These are phyloP conservation scores for Trachelus troglodyta DNA, from an alignment of 2,888 invertebrate genomes.

Conservation along the genomic window DNA sequence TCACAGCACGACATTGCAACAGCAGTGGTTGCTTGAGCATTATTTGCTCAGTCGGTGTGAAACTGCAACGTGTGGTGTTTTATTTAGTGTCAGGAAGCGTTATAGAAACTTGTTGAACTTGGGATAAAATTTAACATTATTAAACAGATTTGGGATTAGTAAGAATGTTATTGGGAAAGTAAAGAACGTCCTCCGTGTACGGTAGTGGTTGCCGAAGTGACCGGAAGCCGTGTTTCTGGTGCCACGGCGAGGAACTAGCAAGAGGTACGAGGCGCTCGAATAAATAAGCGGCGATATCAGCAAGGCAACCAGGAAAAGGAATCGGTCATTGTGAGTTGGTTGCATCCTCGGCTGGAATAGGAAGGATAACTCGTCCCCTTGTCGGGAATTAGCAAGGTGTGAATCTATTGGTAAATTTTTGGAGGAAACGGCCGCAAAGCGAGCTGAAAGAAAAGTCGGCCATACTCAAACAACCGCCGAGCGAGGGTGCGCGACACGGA, in stretches of 20 bases:
- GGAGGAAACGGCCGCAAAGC: constrained; percentile 16
- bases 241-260: constrained; percentile 12
- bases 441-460: constrained; percentile 31
- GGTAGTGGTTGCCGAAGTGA: constrained; percentile 3
- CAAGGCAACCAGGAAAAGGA: neutral
- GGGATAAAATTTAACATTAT: neutral
- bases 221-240: constrained; percentile 19
- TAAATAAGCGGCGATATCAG: constrained; percentile 9
- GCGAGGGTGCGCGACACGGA: constrained; percentile 39
- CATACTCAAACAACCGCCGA: constrained; percentile 63
- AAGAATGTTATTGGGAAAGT: neutral
- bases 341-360: neutral
- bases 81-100: neutral
- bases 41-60: neutral
- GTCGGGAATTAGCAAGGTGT: neutral
- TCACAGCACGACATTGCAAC: neutral
- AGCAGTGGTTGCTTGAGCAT: neutral
- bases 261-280: constrained; percentile 15
- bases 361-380: neutral
- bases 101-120: neutral
- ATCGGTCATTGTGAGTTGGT: neutral
- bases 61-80: neutral
- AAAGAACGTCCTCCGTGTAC: neutral
- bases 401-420: neutral
- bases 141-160: neutral